Evolutionary conservation across 2,888 invertebrate species (phyloP).

Genomic region (Noctua janthe): DNA sequence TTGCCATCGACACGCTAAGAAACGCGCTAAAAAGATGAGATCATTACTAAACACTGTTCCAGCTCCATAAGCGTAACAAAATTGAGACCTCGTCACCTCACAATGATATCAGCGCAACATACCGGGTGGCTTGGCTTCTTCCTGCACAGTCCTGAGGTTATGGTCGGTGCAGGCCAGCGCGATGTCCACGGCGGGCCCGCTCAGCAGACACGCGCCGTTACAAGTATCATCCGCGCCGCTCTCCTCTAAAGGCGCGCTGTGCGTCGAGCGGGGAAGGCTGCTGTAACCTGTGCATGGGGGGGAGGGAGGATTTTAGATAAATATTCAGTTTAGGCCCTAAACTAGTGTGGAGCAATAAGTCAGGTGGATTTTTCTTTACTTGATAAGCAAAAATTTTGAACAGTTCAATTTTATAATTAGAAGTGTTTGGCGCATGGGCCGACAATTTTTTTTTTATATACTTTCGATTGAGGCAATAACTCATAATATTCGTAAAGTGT

Average conservation of each 20-base stretch:
- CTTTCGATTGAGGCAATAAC: neutral
- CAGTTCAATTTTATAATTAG: neutral
- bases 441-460: neutral
- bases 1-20: neutral
- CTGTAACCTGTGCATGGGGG: slow-evolving; percentile 92
- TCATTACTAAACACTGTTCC: neutral
- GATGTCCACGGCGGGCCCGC: slow-evolving; percentile 89
- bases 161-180: slow-evolving; percentile 91
- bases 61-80: neutral
- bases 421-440: neutral
- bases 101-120: neutral
- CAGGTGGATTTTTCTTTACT: slow-evolving; percentile 5
- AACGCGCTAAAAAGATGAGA: neutral
- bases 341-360: slow-evolving; percentile 32
- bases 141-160: slow-evolving; percentile 91
- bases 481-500: neutral
- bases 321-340: slow-evolving; percentile 2
- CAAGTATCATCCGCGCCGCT: slow-evolving; percentile 80
- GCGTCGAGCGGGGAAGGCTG: slow-evolving; percentile 95
- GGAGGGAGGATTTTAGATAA: neutral
- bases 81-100: neutral
- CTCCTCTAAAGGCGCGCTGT: slow-evolving; percentile 92
- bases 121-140: slow-evolving; percentile 86
- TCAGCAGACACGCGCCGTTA: slow-evolving; percentile 89
- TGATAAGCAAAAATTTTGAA: neutral